Evolutionary conservation across 1,140 invertebrate genomes (phyloP).

Genomic region (Trichonephila clavata): DNA sequence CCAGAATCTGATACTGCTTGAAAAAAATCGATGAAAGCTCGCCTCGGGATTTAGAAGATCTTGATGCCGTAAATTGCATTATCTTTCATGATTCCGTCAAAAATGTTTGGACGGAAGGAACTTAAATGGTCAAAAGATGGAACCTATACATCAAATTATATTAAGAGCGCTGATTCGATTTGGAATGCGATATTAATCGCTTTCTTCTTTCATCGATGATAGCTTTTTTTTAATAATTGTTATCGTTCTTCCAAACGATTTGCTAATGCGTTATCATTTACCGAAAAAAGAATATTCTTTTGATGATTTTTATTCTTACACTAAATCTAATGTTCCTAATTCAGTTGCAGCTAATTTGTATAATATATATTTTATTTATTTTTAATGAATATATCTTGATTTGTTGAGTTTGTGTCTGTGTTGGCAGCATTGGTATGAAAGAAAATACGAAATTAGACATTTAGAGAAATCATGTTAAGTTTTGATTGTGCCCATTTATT

Average conservation of each 20-base stretch:
- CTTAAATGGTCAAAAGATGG: neutral
- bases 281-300: neutral
- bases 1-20: neutral
- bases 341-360: too few species aligned
- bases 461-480: too few species aligned
- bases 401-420: too few species aligned
- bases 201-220: neutral
- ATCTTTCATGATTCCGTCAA: neutral
- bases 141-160: neutral
- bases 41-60: neutral
- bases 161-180: slow-evolving; percentile 3
- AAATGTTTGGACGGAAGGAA: neutral
- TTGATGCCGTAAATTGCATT: neutral
- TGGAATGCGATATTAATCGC: slow-evolving; percentile 7
- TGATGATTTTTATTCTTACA: too few species aligned
- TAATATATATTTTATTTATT: too few species aligned
- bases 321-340: too few species aligned
- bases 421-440: too few species aligned
- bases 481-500: too few species aligned
- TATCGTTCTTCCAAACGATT: neutral
- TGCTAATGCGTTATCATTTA: neutral
- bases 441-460: too few species aligned
- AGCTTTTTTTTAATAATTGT: neutral
- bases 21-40: neutral
- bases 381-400: too few species aligned